Base-by-base conservation (phyloP, 2,113 vertebrate genomes). In the Dendropsophus ebraccatus region DNA sequence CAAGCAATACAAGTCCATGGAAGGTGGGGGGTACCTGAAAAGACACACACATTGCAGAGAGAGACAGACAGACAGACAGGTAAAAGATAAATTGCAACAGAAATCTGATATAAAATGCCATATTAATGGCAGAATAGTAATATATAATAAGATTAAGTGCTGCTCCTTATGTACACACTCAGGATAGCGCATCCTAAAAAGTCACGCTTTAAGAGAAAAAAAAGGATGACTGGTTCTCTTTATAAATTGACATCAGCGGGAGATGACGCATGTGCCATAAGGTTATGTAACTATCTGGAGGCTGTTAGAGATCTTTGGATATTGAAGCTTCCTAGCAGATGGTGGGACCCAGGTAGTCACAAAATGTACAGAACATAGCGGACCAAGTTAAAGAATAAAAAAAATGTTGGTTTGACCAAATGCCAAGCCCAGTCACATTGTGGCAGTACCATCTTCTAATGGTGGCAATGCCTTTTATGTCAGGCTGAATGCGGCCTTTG, bases 391-490 rank as follows among this genome's bases (percentile, higher is more conserved):
- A 56, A 12, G 17, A 52, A n/a, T n/a, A n/a, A 54, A 41, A 52
- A 23, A 79, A 78, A 79, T 79, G 35, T 80, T 62, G 32, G 19
- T 80, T 41, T 80, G 77, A 45, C 21, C 35, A 37, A 2, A 19
- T 60, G 32, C 77, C 32, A 58, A n/a, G 17, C 49, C 35, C 35
- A 10, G 77, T 62, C 77, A 80, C 77, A 80, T 80, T 60, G 77
- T 62, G 35, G 11, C 37, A 60, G 77, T 2, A 25, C 54, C 50
- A 62, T 45, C 35, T 62, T 62, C 25, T 79, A 37, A 54, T 80
- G 77, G 77, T 45, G 35, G 54, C 77, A 60, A 45, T 62, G 77
- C 56, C 32, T 58, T 60, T 79, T 41, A 79, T 80, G 35, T 80
- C 54, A 0, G 13, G 1, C 21, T 80, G 30, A 80, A 80, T 80